Evolutionary conservation across 2,888 invertebrate species (phyloP).

Genomic region (Lasioglossum zephyrum): DNA sequence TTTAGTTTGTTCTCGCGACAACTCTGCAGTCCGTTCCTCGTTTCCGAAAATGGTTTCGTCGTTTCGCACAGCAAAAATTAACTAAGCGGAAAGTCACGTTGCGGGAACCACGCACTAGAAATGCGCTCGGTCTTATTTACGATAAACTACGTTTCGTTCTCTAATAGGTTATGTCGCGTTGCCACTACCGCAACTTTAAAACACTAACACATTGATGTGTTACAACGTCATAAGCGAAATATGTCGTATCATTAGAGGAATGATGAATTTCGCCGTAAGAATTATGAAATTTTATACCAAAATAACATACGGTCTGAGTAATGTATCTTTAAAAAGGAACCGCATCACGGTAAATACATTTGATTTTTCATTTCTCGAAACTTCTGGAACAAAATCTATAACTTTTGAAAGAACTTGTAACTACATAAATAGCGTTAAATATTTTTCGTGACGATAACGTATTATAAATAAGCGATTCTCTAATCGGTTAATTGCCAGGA

Average conservation of each 20-base stretch:
- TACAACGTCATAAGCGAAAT: slow-evolving; percentile 21
- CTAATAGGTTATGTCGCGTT: slow-evolving; percentile 68
- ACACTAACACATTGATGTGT: slow-evolving; percentile 43
- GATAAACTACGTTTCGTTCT: slow-evolving; percentile 34
- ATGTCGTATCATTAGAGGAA: slow-evolving; percentile 15
- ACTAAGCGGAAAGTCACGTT: neutral
- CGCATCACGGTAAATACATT: neutral
- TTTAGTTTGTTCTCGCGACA: slow-evolving; percentile 2
- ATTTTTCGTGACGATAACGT: neutral
- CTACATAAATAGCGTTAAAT: neutral
- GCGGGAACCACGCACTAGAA: neutral
- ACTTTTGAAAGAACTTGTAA: neutral
- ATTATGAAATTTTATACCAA: slow-evolving; percentile 26
- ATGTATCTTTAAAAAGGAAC: neutral
- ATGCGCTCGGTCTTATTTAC: slow-evolving; percentile 26
- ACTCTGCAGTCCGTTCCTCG: neutral
- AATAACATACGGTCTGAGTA: neutral
- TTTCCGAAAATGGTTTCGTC: neutral
- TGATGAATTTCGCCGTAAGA: slow-evolving; percentile 25
- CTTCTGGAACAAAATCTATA: neutral
- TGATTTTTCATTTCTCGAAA: neutral
- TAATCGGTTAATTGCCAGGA: neutral
- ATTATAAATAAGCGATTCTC: neutral
- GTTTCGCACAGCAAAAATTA: neutral
- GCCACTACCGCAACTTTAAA: slow-evolving; percentile 67